Evolutionary conservation across 2,113 vertebrate genomes (phyloP), one percentile per base, ranked within the genome.

Genomic region (Aegypius monachus): DNA sequence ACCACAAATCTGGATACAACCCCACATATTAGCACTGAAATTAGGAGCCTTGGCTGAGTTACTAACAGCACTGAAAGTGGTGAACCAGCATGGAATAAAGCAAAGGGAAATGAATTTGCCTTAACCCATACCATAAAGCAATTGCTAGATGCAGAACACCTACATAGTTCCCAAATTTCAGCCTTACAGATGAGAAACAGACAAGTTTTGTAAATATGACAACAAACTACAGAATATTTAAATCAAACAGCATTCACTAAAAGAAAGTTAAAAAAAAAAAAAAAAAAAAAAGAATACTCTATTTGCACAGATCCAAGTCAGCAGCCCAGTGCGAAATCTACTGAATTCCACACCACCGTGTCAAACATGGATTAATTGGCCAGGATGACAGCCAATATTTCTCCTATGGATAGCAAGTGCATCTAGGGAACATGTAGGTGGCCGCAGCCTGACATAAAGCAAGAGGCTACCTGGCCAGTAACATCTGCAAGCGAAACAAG

Each of bases 101-200:
- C 56, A 75, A 81, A 34, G n/a, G 21, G 27, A 88, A 92, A 73
- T 34, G 9, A 87, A 82, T 79, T 91, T 95, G 81, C 67, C 50
- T 45, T 67, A 88, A 80, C 18, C 38, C 27, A 7, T 16, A 63
- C n/a, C 27, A 55, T 4, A 22, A 61, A 25, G 70, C 50, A 32
- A 13, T 80, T 78, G 20, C 58, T 50, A 61, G 71, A 53, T 80
- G 42, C 9, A 55, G 52, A 32, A 81, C 13, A 50, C 72, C 77
- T 65, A 81, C 29, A 18, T 19, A 91, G 32, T 81, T 94, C 70
- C 83, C 83, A 87, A 78, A 95, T 88, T 95, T 83, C 75, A 91
- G 52, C 42, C 77, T 48, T 61, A 61, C 40, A 71, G 21, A 78
- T 36, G 38, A 71, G 77, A 72, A 78, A 61, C 50, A 88, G 42